Conservation (phyloP, 2,797 vertebrate species). For the Eulemur coronatus region DNA sequence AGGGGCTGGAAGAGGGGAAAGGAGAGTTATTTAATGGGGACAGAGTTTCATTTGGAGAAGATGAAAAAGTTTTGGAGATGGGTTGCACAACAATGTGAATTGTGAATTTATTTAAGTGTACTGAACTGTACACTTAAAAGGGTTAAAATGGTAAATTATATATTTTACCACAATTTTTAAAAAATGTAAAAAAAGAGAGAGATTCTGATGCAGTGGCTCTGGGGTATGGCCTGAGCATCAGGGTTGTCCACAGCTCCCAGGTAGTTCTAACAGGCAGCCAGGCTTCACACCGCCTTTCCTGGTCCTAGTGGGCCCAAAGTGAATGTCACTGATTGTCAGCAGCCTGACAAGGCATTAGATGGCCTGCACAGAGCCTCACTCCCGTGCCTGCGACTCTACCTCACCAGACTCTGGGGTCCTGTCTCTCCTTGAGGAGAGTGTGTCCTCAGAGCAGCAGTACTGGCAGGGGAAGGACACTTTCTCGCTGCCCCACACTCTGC, state of each 20-base stretch:
- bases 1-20: background rate
- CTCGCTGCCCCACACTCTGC: background rate
- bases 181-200: background rate
- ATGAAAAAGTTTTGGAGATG: background rate
- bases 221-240: background rate
- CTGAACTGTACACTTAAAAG: background rate
- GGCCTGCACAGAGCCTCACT: background rate
- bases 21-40: background rate
- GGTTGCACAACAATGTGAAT: background rate
- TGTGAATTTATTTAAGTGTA: background rate
- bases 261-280: background rate
- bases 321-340: rapidly evolving
- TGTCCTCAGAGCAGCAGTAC: background rate
- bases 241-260: too few species aligned
- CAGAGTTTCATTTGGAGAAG: background rate
- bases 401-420: background rate
- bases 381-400: rapidly evolving
- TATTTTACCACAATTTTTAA: background rate
- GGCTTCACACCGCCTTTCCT: background rate
- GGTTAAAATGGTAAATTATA: background rate
- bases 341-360: background rate
- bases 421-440: background rate
- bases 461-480: background rate
- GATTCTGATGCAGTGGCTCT: background rate
- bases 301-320: background rate